Conservation (phyloP, 30 jellyfish, hydroid and myxozoan species). For the Aurelia sp. region DNA sequence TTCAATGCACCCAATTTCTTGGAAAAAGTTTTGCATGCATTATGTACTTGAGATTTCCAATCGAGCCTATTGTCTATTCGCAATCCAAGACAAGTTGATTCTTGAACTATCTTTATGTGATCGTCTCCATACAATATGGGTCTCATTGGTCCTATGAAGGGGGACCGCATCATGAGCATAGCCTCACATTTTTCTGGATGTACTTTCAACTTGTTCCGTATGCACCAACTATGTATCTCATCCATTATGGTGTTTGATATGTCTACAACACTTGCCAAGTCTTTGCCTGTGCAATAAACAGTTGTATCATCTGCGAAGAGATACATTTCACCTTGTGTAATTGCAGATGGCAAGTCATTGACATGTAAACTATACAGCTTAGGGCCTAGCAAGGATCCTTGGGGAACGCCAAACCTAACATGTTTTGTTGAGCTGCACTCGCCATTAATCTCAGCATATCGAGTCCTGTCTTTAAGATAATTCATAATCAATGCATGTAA, state of each 20-base stretch:
- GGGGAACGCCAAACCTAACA: too few relatives aligned
- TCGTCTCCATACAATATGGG: slow-evolving; percentile 3
- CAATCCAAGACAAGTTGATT: not conserved
- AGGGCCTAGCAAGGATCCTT: too few relatives aligned
- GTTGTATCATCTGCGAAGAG: slow-evolving; percentile 48
- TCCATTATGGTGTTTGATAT: not conserved
- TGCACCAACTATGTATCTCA: slow-evolving; percentile 1
- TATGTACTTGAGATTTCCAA: not conserved
- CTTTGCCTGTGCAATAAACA: slow-evolving; percentile 65
- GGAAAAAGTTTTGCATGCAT: not conserved
- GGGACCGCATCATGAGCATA: not conserved
- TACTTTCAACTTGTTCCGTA: too few relatives aligned
- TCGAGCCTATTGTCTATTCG: not conserved
- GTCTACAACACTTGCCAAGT: not conserved
- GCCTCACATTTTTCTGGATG: too few relatives aligned
- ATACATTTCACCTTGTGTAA: too few relatives aligned
- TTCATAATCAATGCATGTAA: slow-evolving; percentile 33
- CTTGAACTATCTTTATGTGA: not conserved
- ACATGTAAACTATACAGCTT: too few relatives aligned
- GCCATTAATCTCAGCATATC: too few relatives aligned
- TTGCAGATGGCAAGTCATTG: too few relatives aligned
- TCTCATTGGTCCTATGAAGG: slow-evolving; percentile 7
- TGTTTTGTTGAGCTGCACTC: too few relatives aligned
- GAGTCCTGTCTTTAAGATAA: slow-evolving; percentile 49
- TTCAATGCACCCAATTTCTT: not conserved